These are phyloP conservation scores for Pediacus dermestoides DNA, from an alignment of 2,888 invertebrate genomes.

Conservation along the genomic window DNA sequence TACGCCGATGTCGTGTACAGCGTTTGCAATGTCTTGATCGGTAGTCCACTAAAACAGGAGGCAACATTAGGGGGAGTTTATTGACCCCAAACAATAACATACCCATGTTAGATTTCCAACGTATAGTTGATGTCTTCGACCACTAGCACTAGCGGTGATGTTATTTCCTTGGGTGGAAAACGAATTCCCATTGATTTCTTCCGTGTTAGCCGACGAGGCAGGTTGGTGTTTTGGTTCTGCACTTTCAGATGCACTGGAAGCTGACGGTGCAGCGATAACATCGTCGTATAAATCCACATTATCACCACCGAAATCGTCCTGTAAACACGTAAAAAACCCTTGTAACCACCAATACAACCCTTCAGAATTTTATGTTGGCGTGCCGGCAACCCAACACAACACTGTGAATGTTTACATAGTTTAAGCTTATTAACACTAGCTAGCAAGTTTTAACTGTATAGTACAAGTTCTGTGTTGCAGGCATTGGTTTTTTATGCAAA, in stretches of 20 bases:
- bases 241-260: constrained; percentile 58
- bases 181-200: constrained; percentile 69
- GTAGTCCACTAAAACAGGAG: constrained; percentile 87
- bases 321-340: constrained; percentile 30
- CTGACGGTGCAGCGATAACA: constrained; percentile 79
- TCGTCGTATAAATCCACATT: constrained; percentile 94
- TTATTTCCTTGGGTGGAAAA: constrained; percentile 69
- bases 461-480: no score
- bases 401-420: no score
- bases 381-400: no score
- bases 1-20: constrained; percentile 83
- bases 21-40: constrained; percentile 91
- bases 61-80: constrained; percentile 1
- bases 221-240: constrained; percentile 58
- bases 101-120: constrained; percentile 99
- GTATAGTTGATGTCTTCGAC: constrained; percentile 86
- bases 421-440: no score
- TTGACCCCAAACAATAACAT: constrained; percentile 44
- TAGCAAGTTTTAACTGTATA: no score
- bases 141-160: constrained; percentile 65
- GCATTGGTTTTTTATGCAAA: no score
- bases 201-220: constrained; percentile 52
- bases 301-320: constrained; percentile 81
- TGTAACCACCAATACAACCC: no score
- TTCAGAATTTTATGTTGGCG: no score